Evolutionary conservation across 37 sponge, comb jelly and placozoan species (phyloP).

Genomic region (Mnemiopsis leidyi): DNA sequence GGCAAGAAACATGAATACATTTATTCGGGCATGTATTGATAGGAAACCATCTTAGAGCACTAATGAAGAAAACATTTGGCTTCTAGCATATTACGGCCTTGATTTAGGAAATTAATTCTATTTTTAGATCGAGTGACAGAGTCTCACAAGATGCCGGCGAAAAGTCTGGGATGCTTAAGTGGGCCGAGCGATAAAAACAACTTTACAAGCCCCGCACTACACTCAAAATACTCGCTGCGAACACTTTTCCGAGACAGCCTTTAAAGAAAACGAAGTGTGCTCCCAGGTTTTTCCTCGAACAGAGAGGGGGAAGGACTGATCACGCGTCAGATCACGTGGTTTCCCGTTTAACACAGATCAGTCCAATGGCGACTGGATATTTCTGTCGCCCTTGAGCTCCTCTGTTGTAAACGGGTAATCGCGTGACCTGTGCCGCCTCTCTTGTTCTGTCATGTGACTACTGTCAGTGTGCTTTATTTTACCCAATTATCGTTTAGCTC

Average conservation of each 20-base stretch:
- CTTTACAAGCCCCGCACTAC: background rate
- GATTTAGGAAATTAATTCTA: background rate
- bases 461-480: constrained; percentile 20
- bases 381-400: background rate
- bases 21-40: background rate
- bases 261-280: background rate
- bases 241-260: background rate
- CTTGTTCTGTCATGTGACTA: background rate
- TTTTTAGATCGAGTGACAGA: constrained; percentile 34
- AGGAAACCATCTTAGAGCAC: background rate
- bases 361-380: background rate
- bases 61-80: background rate
- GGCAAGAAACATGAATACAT: background rate
- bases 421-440: constrained; percentile 22
- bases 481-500: constrained; percentile 33
- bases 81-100: background rate
- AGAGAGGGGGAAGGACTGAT: constrained; percentile 5
- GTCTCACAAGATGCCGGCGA: background rate
- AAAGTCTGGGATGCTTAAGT: constrained; percentile 38
- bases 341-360: background rate
- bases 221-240: background rate
- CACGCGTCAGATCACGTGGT: background rate
- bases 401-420: background rate
- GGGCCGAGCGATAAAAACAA: background rate
- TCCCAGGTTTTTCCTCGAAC: constrained; percentile 9